Base-by-base conservation (phyloP, 2,888 invertebrate species). In the Apamea epomidion region DNA sequence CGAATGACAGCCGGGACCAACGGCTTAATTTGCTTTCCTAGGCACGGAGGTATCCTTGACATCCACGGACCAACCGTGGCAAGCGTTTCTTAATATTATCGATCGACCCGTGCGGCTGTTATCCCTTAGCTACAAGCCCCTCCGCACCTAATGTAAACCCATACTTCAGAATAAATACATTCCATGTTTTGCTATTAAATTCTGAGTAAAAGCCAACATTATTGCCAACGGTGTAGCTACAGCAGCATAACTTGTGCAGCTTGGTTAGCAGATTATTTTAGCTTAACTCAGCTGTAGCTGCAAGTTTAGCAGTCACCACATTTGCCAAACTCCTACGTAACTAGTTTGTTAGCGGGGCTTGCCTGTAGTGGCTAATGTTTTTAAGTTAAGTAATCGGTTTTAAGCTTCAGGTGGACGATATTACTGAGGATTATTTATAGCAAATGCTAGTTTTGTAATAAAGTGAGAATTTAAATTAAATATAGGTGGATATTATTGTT, bases 221-320 rank as follows among this genome's bases (percentile, higher is more conserved):
- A 85, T 70, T 74, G 60, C 68, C 65, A 67, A 65, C 72, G 25
- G 42, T 82, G 68, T 73, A 62, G n/a, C 76, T 74, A 83, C 76
- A 83, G 14, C n/a, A 68, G 73, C 83, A 68, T 83, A 86, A 69
- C 74, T 86, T 62, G 68, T 42, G 67, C 80, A 74, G 87, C 85
- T 79, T 76, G 74, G 71, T 74, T 72, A 54, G 84, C 85, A 83
- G 85, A 85, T 87, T 87, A 87, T 83, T 85, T 79, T 80, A 77
- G 85, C 84, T 87, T 83, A 85, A 84, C 60, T 73, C 1, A 54
- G 74, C 74, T 83, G 76, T 83, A 87, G 80, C 64, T 77, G 76
- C 77, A 76, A 86, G 76, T 86, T 86, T 80, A 83, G 87, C 80
- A 86, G 75, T 87, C 85, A 84, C 85, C 85, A 86, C 85, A 78